These are phyloP conservation scores for Notolepis coatsorum DNA, from an alignment of 2,797 vertebrate genomes.

Conservation along the genomic window DNA sequence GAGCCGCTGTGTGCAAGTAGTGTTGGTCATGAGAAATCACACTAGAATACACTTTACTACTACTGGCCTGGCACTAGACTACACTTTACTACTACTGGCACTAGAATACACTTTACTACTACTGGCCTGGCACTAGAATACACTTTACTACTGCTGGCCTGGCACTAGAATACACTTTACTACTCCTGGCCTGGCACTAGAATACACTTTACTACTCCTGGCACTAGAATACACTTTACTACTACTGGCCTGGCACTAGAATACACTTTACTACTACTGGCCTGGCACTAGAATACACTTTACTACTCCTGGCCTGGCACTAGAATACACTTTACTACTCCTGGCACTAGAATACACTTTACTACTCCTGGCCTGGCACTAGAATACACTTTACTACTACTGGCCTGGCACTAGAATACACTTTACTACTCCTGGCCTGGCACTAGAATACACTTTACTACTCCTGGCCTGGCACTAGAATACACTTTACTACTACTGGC, in stretches of 20 bases:
- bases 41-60: slow-evolving; percentile 61
- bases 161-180: slow-evolving; percentile 65
- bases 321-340: slow-evolving; percentile 54
- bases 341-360: slow-evolving; percentile 63
- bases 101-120: slow-evolving; percentile 58
- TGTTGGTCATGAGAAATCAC: slow-evolving; percentile 76
- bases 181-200: slow-evolving; percentile 55
- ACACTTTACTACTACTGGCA: slow-evolving; percentile 47
- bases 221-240: slow-evolving; percentile 63
- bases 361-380: slow-evolving; percentile 49
- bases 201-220: slow-evolving; percentile 44
- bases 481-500: slow-evolving; percentile 43
- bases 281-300: slow-evolving; percentile 66
- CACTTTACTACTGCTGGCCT: slow-evolving; percentile 39
- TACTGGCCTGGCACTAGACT: slow-evolving; percentile 59
- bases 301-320: slow-evolving; percentile 45
- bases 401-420: slow-evolving; percentile 64
- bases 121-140: slow-evolving; percentile 60
- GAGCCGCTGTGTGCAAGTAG: slow-evolving; percentile 51
- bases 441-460: slow-evolving; percentile 63
- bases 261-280: slow-evolving; percentile 40
- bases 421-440: slow-evolving; percentile 32
- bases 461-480: slow-evolving; percentile 58
- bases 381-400: slow-evolving; percentile 50
- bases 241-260: slow-evolving; percentile 58